These are phyloP conservation scores for Arion vulgaris DNA, from an alignment of 1,140 invertebrate genomes.

Conservation along the genomic window DNA sequence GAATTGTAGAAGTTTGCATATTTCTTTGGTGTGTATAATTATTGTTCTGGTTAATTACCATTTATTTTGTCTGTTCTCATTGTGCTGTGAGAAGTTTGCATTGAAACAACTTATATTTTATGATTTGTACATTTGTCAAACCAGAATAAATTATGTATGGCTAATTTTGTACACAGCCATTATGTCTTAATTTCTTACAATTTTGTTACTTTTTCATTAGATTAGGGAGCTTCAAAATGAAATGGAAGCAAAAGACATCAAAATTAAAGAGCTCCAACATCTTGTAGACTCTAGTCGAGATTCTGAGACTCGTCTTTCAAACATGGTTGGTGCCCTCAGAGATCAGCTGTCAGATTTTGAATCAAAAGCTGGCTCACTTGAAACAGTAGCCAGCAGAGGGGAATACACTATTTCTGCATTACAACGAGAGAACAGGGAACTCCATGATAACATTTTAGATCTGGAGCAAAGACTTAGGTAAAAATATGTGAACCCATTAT, in stretches of 20 bases:
- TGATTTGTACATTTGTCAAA: too few relatives aligned
- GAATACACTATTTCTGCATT: slow-evolving; percentile 67
- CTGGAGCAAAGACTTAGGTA: slow-evolving; percentile 69
- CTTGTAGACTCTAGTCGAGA: slow-evolving; percentile 62
- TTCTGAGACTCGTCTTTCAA: slow-evolving; percentile 60
- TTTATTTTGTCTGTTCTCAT: too few relatives aligned
- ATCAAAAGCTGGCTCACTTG: slow-evolving; percentile 58
- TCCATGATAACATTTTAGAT: slow-evolving; percentile 66
- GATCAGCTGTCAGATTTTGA: slow-evolving; percentile 66
- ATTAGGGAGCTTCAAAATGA: slow-evolving; percentile 60
- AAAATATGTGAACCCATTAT: too few relatives aligned
- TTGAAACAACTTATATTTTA: too few relatives aligned
- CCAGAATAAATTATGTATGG: too few relatives aligned
- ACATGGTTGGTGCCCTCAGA: slow-evolving; percentile 60
- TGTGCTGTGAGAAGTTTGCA: too few relatives aligned
- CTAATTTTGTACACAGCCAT: too few relatives aligned
- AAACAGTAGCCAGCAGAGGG: slow-evolving; percentile 64
- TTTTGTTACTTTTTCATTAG: slow-evolving; percentile 51
- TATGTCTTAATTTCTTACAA: too few relatives aligned
- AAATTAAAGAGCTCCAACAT: slow-evolving; percentile 64
- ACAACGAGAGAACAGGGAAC: slow-evolving; percentile 65
- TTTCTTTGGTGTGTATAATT: too few relatives aligned
- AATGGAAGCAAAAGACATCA: slow-evolving; percentile 67
- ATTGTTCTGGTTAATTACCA: too few relatives aligned
- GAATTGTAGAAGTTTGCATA: too few relatives aligned